Conservation (phyloP, 2,888 invertebrate genomes). For the Apoderus coryli region DNA sequence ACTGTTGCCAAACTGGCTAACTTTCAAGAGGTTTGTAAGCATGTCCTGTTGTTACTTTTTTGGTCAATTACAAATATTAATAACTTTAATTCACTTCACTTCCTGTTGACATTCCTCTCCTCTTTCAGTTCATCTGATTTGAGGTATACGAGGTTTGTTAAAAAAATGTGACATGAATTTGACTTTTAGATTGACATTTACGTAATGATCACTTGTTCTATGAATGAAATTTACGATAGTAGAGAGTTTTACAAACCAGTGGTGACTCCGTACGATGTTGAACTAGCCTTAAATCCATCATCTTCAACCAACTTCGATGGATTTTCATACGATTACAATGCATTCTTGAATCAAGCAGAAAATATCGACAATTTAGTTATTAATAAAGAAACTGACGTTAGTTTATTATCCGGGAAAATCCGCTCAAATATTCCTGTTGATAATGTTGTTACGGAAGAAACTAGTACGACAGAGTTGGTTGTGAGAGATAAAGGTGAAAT, state of each 20-base stretch:
- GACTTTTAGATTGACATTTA: slow-evolving; percentile 76
- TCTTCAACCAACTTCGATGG: slow-evolving; percentile 24
- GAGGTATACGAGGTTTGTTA: too few species aligned
- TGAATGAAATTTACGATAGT: slow-evolving; percentile 71
- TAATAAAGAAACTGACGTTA: slow-evolving; percentile 43
- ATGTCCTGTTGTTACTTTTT: background rate
- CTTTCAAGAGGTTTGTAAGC: slow-evolving; percentile 59
- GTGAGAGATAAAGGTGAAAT: slow-evolving; percentile 34
- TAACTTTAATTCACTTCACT: too few species aligned
- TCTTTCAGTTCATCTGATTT: too few species aligned
- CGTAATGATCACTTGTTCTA: slow-evolving; percentile 82
- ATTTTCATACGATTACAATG: slow-evolving; percentile 51
- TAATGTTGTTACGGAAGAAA: background rate
- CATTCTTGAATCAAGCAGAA: slow-evolving; percentile 36
- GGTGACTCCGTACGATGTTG: slow-evolving; percentile 84
- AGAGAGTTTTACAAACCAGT: slow-evolving; percentile 83
- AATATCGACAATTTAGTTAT: slow-evolving; percentile 12
- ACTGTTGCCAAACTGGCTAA: slow-evolving; percentile 92
- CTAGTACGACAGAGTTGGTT: slow-evolving; percentile 18
- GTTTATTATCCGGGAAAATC: slow-evolving; percentile 54
- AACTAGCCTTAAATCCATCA: slow-evolving; percentile 57
- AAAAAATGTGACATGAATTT: too few species aligned
- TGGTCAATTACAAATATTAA: too few species aligned
- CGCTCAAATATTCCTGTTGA: background rate
- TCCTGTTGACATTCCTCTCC: too few species aligned